phyloP scores from a whole-genome alignment of 2,113 vertebrate species.

The Mirounga angustirostris region DNA sequence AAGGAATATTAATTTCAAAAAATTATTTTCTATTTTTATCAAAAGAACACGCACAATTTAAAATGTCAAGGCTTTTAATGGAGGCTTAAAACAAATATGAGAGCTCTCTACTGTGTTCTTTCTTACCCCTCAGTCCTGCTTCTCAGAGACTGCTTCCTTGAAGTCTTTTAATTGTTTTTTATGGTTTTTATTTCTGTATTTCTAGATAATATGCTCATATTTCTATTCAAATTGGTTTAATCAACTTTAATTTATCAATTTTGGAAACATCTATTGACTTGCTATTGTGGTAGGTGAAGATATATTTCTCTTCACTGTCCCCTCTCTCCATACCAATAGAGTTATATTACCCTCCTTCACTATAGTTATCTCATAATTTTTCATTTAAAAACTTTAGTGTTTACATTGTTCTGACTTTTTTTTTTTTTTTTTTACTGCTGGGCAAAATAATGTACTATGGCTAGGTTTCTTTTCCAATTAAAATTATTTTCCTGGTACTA shows the following conservation, averaged over 20 bases:
- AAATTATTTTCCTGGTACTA: neutral
- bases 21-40: slow-evolving; percentile 36
- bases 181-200: neutral
- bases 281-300: neutral
- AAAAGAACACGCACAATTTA: neutral
- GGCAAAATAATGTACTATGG: neutral
- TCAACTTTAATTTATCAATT: slow-evolving; percentile 6
- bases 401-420: neutral
- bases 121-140: neutral
- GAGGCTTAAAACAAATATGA: neutral
- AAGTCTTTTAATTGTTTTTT: neutral
- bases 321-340: neutral
- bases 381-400: neutral
- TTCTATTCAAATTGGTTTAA: neutral
- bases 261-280: neutral
- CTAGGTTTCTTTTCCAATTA: neutral
- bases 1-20: slow-evolving; percentile 34
- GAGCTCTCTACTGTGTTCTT: neutral
- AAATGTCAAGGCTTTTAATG: neutral
- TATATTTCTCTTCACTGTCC: neutral
- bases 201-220: neutral
- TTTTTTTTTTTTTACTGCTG: neutral
- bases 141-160: neutral
- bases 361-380: neutral
- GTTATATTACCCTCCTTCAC: neutral